Conservation (phyloP, 2,797 vertebrate genomes). For the Thaleichthys pacificus region DNA sequence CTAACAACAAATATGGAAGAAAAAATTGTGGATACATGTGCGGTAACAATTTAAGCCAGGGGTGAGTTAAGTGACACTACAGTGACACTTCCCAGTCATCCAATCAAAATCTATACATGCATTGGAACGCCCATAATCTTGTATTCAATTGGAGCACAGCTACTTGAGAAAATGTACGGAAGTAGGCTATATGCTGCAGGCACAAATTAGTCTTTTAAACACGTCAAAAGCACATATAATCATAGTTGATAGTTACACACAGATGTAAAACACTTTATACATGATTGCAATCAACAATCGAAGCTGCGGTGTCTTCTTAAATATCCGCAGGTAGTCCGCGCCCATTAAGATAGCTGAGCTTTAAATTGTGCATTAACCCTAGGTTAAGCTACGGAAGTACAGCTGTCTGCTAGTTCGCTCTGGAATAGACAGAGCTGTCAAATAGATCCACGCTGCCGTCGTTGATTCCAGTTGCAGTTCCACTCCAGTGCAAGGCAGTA, state of each 20-base stretch:
- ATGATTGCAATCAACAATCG: neutral
- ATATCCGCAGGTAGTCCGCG: no score
- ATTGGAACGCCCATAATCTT: neutral
- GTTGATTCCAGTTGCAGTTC: neutral
- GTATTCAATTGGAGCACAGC: neutral
- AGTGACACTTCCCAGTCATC: neutral
- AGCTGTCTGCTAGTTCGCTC: neutral
- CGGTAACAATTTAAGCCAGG: no score
- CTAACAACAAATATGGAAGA: slow-evolving; percentile 17
- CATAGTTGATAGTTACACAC: neutral
- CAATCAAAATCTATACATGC: neutral
- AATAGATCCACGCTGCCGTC: neutral
- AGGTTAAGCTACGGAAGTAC: neutral
- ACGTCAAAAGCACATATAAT: no score
- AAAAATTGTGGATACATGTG: no score
- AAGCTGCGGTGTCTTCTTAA: no score
- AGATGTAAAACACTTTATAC: neutral
- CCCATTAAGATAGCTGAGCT: no score
- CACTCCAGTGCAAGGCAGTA: neutral
- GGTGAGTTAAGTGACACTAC: neutral
- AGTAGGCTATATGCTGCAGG: neutral
- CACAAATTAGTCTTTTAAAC: neutral
- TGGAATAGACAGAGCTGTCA: neutral
- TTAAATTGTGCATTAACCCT: neutral
- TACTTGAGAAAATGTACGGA: neutral